These are phyloP conservation scores for Leptinotarsa juncta DNA, from an alignment of 2,888 invertebrate species.

Conservation along the genomic window DNA sequence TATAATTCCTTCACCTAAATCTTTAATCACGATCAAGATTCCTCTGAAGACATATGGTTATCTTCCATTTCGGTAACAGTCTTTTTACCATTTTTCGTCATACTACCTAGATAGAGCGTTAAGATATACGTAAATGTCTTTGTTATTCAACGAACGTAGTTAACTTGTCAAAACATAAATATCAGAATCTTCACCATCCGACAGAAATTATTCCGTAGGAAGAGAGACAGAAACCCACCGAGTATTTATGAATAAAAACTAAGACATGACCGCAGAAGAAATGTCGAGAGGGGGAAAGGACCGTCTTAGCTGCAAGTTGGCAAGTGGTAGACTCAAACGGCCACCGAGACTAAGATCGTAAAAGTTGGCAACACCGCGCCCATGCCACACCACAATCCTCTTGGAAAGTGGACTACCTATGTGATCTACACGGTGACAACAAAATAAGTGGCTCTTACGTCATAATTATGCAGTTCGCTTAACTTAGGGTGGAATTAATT, in stretches of 20 bases:
- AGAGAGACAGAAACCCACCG: constrained; percentile 18
- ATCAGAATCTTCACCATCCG: constrained; percentile 26
- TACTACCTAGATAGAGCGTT: constrained; percentile 38
- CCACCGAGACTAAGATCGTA: constrained; percentile 27
- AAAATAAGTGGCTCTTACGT: constrained; percentile 4
- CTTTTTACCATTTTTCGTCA: constrained; percentile 26
- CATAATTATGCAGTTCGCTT: neutral
- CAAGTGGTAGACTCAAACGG: constrained; percentile 20
- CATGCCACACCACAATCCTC: constrained; percentile 35
- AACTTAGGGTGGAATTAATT: neutral
- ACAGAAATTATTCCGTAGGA: constrained; percentile 31
- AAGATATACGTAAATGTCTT: constrained; percentile 42
- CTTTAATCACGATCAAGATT: constrained; percentile 18
- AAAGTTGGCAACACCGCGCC: constrained; percentile 34
- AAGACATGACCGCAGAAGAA: constrained; percentile 23
- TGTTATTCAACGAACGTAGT: constrained; percentile 40
- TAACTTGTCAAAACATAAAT: constrained; percentile 38
- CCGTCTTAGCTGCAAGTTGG: constrained; percentile 33
- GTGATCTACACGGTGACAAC: constrained; percentile 35
- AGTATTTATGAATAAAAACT: constrained; percentile 36
- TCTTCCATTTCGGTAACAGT: constrained; percentile 21
- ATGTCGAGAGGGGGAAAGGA: constrained; percentile 14
- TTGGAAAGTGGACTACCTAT: constrained; percentile 40
- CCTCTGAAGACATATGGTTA: constrained; percentile 22
- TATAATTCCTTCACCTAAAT: constrained; percentile 20